Base-by-base conservation (phyloP, 1,140 invertebrate genomes). In the Battus philenor region DNA sequence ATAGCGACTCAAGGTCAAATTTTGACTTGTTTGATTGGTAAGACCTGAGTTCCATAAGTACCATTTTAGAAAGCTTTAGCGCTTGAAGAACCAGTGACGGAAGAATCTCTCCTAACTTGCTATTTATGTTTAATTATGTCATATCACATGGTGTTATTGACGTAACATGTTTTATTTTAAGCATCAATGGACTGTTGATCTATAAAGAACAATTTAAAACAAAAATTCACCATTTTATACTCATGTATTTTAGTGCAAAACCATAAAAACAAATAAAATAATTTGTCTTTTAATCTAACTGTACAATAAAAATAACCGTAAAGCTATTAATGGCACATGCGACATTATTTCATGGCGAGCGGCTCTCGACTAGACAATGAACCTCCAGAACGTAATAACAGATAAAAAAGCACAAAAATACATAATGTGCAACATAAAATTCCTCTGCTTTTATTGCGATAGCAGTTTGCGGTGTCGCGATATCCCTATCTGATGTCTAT, bases 401-500 rank as follows among this genome's bases (percentile, higher is more conserved):
- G 66, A 69, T 66, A 66, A 69, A 66, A 65, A 57, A 44, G 44
- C 49, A 51, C 55, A 54, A 58, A 68, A 58, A 60, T 47, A 53
- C 31, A 57, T 49, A 39, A 54, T 44, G 13, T 36, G 50, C 34
- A 66, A 58, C 52, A 59, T 66, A 61, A 71, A 74, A 58, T 48
- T 55, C 67, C 65, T 71, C 54, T 47, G 50, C 47, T 48, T 70
- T 67, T 67, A 67, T 68, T 57, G 50, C 56, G 47, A 55, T 47
- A 41, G 17, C 44, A 50, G 43, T 53, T 54, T 59, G 59, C 44
- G 58, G 58, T 52, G 38, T 33, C 38, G 44, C 48, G 57, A 66
- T 61, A 56, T 24, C 26, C 44, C 54, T 66, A 73, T 73, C 67
- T 54, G 61, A 65, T 68, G 49, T 50, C 57, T 55, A 64, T 73